Evolutionary conservation across 2,797 vertebrate species (phyloP).

Genomic region (Notolabrus celidotus): DNA sequence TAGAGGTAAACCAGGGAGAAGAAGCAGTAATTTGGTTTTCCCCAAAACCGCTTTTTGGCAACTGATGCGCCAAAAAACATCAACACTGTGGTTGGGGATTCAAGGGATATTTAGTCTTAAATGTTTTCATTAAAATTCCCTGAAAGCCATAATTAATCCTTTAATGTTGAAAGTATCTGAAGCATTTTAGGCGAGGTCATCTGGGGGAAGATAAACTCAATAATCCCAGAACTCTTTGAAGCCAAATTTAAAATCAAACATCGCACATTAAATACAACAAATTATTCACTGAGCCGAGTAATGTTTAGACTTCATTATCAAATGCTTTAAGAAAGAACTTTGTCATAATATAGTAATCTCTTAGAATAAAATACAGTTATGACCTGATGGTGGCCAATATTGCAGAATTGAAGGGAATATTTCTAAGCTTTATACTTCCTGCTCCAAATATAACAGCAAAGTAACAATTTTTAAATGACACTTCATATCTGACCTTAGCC

Average conservation of each 20-base stretch:
- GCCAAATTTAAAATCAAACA: slow-evolving; percentile 25
- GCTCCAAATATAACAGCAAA: no score
- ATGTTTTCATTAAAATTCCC: slow-evolving; percentile 27
- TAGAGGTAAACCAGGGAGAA: not conserved
- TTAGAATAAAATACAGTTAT: not conserved
- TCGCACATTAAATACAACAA: not conserved
- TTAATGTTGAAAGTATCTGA: slow-evolving; percentile 18
- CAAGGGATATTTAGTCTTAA: slow-evolving; percentile 19
- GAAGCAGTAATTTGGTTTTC: not conserved
- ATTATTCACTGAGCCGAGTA: not conserved
- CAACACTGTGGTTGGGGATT: slow-evolving; percentile 5
- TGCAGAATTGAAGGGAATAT: not conserved
- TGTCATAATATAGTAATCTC: not conserved
- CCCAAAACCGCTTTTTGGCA: slow-evolving; percentile 6
- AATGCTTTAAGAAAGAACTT: not conserved
- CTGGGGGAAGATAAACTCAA: slow-evolving; percentile 8
- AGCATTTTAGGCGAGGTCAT: slow-evolving; percentile 14
- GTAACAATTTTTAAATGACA: not conserved
- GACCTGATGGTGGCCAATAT: not conserved
- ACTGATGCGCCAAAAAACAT: slow-evolving; percentile 2
- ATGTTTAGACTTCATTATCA: not conserved
- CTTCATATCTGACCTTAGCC: not conserved
- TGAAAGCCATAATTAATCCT: slow-evolving; percentile 10
- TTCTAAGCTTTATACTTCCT: no score
- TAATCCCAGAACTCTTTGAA: not conserved